Conservation (phyloP, 2,113 vertebrate species). For the Anoura caudifer region DNA sequence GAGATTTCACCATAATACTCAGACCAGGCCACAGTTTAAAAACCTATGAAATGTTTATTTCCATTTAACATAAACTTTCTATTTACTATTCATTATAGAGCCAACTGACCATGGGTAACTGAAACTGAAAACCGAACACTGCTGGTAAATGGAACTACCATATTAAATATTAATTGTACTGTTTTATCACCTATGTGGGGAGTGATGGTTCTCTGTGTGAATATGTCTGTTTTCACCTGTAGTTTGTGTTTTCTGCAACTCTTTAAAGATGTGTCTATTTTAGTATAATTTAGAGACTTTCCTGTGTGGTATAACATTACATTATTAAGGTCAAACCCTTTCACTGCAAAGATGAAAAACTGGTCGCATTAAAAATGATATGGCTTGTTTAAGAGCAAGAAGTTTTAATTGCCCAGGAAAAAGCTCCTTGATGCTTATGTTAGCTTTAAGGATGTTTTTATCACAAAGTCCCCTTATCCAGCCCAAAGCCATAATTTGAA, state of each 20-base stretch:
- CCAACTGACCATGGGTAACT: background rate
- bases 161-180: background rate
- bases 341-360: conserved; percentile 11
- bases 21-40: background rate
- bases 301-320: background rate
- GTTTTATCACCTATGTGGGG: background rate
- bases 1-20: background rate
- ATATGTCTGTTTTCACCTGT: background rate
- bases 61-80: background rate
- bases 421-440: background rate
- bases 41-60: background rate
- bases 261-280: background rate
- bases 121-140: background rate
- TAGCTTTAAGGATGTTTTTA: background rate
- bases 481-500: conserved; percentile 14
- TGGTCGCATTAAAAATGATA: background rate
- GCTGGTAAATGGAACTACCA: too few relatives aligned
- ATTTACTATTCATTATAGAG: background rate
- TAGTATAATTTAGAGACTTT: background rate
- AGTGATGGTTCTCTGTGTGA: background rate
- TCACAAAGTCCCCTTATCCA: background rate
- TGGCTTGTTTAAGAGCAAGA: background rate
- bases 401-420: background rate
- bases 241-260: background rate
- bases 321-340: background rate